Evolutionary conservation across 2,113 vertebrate species (phyloP), one percentile per base, ranked within the genome.

Genomic region (Ochotona curzoniae): DNA sequence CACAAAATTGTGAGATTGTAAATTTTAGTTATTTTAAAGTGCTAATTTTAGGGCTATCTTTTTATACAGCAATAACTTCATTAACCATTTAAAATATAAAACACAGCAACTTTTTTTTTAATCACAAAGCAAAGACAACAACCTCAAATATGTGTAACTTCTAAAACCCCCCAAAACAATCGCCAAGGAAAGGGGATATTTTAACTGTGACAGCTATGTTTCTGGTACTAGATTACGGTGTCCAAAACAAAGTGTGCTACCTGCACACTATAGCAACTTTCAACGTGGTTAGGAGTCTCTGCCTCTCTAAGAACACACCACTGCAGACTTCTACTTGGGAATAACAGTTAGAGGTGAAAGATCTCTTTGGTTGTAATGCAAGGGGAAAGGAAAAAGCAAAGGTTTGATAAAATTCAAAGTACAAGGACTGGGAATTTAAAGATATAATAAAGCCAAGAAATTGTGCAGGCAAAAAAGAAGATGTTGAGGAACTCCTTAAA

Each of bases 81-180:
- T 79, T 38, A 47, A 81, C 14, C 3, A 80, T 20, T 20, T 47
- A 89, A 90, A 88, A 64, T 87, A 35, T 0, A 71, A 10, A 69
- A 74, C 35, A 87, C 6, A 28, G 7, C 25, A 35, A 13, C 26
- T 78, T 64, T 63, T 38, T 14, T 14, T 0, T 3, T 4, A 13
- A 73, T 4, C 64, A 6, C 25, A 86, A 51, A 54, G 20, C 61
- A 92, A 73, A 87, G 87, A 38, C 28, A 87, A 87, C 49, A 83
- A 74, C 60, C 13, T 51, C 49, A 85, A 79, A 49, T 30, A 6
- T 2, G 70, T 20, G 57, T 5, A 26, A 2, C 38, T 32, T 67
- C 60, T 64, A 80, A 84, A 87, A 94, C 63, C 64, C 63, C 64
- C 10, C 78, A 64, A 67, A 35, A 82, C 64, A 51, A 9, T 28